Evolutionary conservation across 2,113 vertebrate species (phyloP), one percentile per base, ranked within the genome.

Genomic region (Rhadina sibilatrix): DNA sequence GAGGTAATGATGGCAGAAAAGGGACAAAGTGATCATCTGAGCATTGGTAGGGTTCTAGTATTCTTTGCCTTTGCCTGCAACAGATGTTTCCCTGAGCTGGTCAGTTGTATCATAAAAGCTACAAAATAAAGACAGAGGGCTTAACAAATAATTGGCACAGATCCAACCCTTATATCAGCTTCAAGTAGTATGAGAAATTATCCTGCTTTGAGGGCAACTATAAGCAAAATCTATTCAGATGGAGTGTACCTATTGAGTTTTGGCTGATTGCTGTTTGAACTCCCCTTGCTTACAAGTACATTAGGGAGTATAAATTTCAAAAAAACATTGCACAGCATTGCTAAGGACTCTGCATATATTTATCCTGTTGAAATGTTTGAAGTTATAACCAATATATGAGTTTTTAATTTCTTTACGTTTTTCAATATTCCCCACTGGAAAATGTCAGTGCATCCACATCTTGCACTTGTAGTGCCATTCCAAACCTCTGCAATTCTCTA

Each of bases 201-300:
- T 95, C 83, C 66, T 97, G 87, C 44, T 92, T 27, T 44, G 71
- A 96, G 95, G 95, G 92, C 94, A 98, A 94, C 96, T 93, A 35
- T 83, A 77, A 96, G 89, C 77, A 84, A 96, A 95, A 89, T 61
- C 59, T 93, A 22, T 96, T 97, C 86, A 10, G 85, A 91, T 96
- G 74, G 92, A 83, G 57, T 74, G 80, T 93, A 97, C 87, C 93
- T 96, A 66, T 96, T 90, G 90, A 93, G 80, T 71, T 95, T 97
- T 98, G 96, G 93, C 94, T 97, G 97, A 61, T 97, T 97, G 93
- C 86, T 97, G 63, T 72, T 96, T 98, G 96, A 97, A 97, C 92
- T 98, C 94, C 91, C 80, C 63, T 74, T 95, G 95, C 91, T 97
- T 86, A 94, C 65, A 72, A 87, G 94, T 93, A 87, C 83, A 86